A percentile compares a stretch with the other conserved stretches of the same genome.
Evolutionary conservation across 2,888 invertebrate species (phyloP).

Genomic region (Drosophila villosipedis): DNA sequence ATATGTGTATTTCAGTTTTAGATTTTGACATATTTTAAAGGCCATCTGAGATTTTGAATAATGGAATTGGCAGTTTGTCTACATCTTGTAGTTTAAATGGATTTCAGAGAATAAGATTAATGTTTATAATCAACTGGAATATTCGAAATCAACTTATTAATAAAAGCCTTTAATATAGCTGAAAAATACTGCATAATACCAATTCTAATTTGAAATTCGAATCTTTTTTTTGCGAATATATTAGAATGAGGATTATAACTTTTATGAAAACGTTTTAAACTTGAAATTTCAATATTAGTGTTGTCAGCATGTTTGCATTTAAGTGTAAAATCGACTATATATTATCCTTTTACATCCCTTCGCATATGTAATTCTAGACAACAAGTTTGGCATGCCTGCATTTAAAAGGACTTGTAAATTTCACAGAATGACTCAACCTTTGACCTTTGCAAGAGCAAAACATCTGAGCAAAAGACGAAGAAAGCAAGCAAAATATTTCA

Average conservation of each 20-base stretch:
- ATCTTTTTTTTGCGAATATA: background rate
- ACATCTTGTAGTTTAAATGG: no score
- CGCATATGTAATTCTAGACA: background rate
- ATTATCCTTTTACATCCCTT: background rate
- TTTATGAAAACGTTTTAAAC: background rate
- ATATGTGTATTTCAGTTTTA: background rate
- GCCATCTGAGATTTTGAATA: background rate
- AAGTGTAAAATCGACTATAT: background rate
- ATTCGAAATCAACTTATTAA: background rate
- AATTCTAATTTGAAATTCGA: background rate
- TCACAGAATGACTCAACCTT: conserved; percentile 51
- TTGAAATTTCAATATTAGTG: background rate
- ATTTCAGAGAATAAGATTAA: background rate
- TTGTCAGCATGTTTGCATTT: background rate
- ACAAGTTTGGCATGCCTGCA: background rate
- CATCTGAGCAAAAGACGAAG: conserved; percentile 9
- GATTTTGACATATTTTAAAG: background rate
- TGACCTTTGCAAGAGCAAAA: conserved; percentile 58
- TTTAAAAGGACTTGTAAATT: conserved; percentile 2
- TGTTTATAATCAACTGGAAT: background rate
- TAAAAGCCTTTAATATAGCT: background rate
- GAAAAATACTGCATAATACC: background rate
- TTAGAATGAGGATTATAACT: background rate
- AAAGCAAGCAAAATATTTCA: conserved; percentile 37
- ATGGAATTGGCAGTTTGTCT: background rate